phyloP scores from a whole-genome alignment of 2,113 vertebrate species.

The Motacilla tschutschensis region DNA sequence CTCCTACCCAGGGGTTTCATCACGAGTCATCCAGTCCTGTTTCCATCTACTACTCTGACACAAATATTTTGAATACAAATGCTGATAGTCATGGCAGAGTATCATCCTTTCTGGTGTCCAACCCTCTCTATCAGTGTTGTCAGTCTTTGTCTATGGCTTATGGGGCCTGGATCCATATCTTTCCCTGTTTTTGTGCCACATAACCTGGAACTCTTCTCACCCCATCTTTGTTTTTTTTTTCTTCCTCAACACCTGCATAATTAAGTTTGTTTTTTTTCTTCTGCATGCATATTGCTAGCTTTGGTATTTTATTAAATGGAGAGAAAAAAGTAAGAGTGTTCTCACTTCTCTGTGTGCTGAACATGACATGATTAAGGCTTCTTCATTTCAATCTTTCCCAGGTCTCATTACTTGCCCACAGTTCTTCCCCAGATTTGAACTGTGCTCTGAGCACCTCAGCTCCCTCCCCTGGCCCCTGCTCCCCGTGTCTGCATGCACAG shows the following conservation, averaged over 20 bases:
- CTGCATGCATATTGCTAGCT: neutral
- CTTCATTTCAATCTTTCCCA: neutral
- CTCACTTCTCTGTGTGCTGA: neutral
- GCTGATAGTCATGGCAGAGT: neutral
- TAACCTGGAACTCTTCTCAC: neutral
- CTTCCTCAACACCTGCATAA: neutral
- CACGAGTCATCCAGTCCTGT: neutral
- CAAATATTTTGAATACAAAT: neutral
- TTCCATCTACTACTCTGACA: neutral
- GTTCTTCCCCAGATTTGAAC: neutral
- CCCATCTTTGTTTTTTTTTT: neutral
- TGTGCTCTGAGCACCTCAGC: neutral
- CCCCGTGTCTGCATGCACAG: neutral
- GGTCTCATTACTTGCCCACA: neutral
- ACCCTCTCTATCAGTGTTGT: neutral
- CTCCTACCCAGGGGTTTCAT: neutral
- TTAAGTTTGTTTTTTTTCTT: neutral
- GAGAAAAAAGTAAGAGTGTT: neutral
- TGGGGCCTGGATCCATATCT: neutral
- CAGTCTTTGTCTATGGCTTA: neutral
- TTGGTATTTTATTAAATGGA: neutral
- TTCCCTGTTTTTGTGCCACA: neutral
- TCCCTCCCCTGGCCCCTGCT: neutral
- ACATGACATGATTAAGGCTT: neutral
- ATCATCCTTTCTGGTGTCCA: neutral